These are phyloP conservation scores for Drosophila mercatorum DNA, from an alignment of 2,888 invertebrate species.

Conservation along the genomic window DNA sequence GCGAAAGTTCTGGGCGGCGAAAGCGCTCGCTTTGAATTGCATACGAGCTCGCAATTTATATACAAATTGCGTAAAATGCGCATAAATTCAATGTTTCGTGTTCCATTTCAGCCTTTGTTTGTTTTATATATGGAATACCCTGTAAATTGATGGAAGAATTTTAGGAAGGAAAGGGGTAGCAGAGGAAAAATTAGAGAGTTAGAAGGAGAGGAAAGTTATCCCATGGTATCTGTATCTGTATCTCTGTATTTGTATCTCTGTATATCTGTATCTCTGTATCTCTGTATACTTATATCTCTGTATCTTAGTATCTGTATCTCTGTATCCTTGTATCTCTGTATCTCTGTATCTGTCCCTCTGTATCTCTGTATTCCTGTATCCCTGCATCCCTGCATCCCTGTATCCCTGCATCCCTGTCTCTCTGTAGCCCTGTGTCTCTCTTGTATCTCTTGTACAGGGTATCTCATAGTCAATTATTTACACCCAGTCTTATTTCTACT, in stretches of 20 bases:
- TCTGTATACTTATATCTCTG: neutral
- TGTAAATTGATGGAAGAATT: neutral
- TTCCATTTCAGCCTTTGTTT: conserved; percentile 15
- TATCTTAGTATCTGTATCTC: conserved; percentile 1
- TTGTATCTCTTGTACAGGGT: neutral
- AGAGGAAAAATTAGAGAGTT: too few species aligned
- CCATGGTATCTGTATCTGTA: neutral
- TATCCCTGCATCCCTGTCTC: neutral
- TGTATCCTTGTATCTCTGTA: neutral
- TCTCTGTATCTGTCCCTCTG: neutral
- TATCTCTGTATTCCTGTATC: neutral
- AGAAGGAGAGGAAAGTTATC: neutral
- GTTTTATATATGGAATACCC: neutral
- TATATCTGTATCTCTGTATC: conserved; percentile 7
- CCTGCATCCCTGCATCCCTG: neutral
- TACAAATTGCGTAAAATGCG: conserved; percentile 55
- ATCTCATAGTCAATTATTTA: neutral
- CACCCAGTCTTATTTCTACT: neutral
- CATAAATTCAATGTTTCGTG: conserved; percentile 43
- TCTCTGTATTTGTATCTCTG: conserved; percentile 3
- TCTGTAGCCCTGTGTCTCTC: neutral
- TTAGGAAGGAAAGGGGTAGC: too few species aligned
- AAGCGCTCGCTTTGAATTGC: conserved; percentile 10
- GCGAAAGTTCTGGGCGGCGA: neutral
- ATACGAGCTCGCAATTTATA: conserved; percentile 42